These are phyloP conservation scores for Fundulus diaphanus DNA, from an alignment of 2,797 vertebrate genomes.

Conservation along the genomic window DNA sequence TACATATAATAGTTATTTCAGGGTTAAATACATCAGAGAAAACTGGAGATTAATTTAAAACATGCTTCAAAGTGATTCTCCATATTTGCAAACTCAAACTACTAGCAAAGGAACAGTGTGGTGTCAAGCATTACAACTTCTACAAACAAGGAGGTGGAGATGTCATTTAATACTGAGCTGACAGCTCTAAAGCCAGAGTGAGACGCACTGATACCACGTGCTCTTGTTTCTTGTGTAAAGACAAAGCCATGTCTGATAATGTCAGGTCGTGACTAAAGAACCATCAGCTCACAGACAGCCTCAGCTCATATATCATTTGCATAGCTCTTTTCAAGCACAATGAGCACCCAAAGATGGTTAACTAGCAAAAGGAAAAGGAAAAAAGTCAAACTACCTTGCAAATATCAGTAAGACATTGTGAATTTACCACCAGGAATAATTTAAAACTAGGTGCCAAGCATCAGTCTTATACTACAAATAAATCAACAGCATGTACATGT, in stretches of 20 bases:
- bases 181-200: neutral
- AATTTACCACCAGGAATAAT: neutral
- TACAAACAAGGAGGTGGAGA: neutral
- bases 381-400: neutral
- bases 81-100: neutral
- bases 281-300: neutral
- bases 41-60: neutral
- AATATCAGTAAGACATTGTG: neutral
- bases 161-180: conserved; percentile 1
- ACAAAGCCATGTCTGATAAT: conserved; percentile 1
- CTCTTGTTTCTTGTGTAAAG: neutral
- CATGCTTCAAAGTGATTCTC: neutral
- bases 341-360: neutral
- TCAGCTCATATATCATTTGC: neutral
- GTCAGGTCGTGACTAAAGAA: conserved; percentile 2
- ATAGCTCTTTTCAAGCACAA: neutral
- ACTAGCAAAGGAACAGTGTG: neutral
- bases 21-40: neutral
- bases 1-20: neutral
- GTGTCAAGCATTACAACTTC: neutral
- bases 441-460: neutral
- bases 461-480: neutral
- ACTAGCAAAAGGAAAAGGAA: neutral
- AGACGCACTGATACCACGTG: neutral
- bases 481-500: neutral